Percentiles rank a stretch among this genome's conserved stretches.
phyloP scores from a whole-genome alignment of 2,888 invertebrate species.

The Euzetes globulus region DNA sequence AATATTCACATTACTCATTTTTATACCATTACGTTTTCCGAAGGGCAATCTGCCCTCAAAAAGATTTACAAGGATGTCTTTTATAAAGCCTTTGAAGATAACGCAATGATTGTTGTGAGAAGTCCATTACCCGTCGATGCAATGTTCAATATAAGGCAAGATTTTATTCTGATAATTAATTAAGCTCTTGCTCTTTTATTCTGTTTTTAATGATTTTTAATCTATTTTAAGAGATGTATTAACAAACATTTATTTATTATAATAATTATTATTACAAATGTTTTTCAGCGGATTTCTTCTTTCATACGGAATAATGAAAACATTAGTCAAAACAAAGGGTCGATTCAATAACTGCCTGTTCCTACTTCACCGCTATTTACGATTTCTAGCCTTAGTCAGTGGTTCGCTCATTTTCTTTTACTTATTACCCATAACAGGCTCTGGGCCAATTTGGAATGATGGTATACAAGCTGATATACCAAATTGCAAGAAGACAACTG shows the following conservation, averaged over 20 bases:
- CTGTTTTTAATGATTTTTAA: too few species aligned
- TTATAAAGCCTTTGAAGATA: not conserved
- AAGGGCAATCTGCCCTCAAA: conserved; percentile 7
- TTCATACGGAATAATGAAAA: conserved; percentile 21
- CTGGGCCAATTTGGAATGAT: conserved; percentile 33
- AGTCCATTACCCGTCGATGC: not conserved
- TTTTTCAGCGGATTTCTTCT: conserved; percentile 25
- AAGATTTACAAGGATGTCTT: conserved; percentile 10
- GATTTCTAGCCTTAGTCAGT: conserved; percentile 4
- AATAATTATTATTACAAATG: too few species aligned
- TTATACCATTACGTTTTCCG: not conserved
- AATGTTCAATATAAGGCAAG: not conserved
- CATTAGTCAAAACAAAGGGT: conserved; percentile 16
- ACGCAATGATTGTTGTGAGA: not conserved
- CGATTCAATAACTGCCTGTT: conserved; percentile 26
- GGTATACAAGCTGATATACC: not conserved
- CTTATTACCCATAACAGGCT: conserved; percentile 17
- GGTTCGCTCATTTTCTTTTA: conserved; percentile 31
- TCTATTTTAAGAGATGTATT: too few species aligned
- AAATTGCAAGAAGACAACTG: not conserved
- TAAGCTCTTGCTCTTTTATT: too few species aligned
- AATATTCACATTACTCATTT: conserved; percentile 18
- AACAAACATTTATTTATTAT: too few species aligned
- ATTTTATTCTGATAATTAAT: too few species aligned
- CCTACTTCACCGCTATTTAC: conserved; percentile 16